Evolutionary conservation across 2,797 vertebrate species (phyloP).

Genomic region (Benthosema pterotum): DNA sequence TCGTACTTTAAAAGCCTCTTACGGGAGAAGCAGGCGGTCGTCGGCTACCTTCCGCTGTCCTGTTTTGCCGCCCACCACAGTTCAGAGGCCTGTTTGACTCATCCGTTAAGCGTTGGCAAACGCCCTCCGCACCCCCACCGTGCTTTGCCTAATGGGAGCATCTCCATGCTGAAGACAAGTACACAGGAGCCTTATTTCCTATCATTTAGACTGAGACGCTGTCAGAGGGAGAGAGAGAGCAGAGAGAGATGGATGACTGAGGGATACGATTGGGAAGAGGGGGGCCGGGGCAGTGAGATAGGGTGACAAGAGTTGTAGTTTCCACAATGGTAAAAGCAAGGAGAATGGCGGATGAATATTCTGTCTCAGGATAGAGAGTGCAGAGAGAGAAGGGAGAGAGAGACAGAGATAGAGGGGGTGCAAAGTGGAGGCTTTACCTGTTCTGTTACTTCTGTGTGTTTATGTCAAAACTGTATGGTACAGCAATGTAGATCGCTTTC

Average conservation of each 20-base stretch:
- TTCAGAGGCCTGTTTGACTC: constrained; percentile 72
- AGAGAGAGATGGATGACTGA: not conserved
- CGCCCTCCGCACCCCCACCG: constrained; percentile 41
- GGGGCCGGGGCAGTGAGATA: not conserved
- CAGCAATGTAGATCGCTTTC: not conserved
- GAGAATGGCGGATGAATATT: constrained; percentile 40
- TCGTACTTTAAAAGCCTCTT: constrained; percentile 43
- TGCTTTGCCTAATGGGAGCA: constrained; percentile 65
- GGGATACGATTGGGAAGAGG: not conserved
- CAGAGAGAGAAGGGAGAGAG: constrained; percentile 19
- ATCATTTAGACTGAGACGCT: constrained; percentile 49
- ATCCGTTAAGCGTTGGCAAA: constrained; percentile 49
- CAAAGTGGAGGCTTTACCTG: constrained; percentile 16
- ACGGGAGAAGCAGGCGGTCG: constrained; percentile 39
- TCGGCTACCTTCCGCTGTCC: constrained; percentile 43
- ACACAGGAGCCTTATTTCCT: constrained; percentile 61
- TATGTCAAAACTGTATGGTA: not conserved
- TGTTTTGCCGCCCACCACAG: constrained; percentile 62
- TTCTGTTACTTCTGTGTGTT: constrained; percentile 15
- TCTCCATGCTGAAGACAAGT: constrained; percentile 52
- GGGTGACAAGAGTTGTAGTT: not conserved
- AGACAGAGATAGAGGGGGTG: constrained; percentile 4
- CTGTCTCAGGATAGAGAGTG: constrained; percentile 27
- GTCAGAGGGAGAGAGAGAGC: not conserved
- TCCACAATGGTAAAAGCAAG: not conserved